Percentiles rank a stretch among this genome's conserved stretches.
Conservation (phyloP, 2,888 invertebrate genomes). For the Temnothorax rugatulus region DNA sequence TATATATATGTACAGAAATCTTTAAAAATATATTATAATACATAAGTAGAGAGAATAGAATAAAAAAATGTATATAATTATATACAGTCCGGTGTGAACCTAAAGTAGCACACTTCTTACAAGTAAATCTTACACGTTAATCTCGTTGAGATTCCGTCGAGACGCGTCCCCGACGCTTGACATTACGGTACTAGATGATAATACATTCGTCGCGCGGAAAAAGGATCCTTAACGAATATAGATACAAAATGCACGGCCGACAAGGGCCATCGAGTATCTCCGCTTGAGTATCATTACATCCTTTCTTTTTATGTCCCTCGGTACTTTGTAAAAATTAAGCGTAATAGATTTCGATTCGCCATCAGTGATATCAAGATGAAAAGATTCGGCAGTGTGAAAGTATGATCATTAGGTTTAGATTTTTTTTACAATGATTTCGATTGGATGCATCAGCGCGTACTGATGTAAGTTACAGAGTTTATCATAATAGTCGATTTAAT, state of each 20-base stretch:
- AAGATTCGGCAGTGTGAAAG: conserved; percentile 36
- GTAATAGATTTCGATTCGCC: conserved; percentile 65
- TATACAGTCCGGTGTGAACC: conserved; percentile 75
- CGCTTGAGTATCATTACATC: conserved; percentile 61
- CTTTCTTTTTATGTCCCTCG: conserved; percentile 55
- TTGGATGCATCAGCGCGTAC: neutral
- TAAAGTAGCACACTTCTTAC: conserved; percentile 71
- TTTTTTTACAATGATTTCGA: conserved; percentile 8
- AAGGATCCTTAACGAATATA: conserved; percentile 55
- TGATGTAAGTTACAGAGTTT: neutral
- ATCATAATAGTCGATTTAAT: neutral
- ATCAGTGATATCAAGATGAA: conserved; percentile 55
- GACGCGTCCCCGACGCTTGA: neutral
- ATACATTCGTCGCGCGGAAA: conserved; percentile 42
- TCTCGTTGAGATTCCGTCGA: conserved; percentile 58
- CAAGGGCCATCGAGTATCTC: conserved; percentile 49
- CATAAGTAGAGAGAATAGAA: conserved; percentile 72
- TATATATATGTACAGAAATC: conserved; percentile 79
- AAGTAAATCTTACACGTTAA: conserved; percentile 64
- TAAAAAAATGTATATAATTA: conserved; percentile 75
- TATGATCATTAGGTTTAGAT: neutral
- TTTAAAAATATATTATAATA: conserved; percentile 83
- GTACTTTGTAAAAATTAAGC: conserved; percentile 65
- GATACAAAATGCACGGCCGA: neutral
- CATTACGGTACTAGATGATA: conserved; percentile 1